Base-by-base conservation (phyloP, 2,113 vertebrate species). In the Falcunculus frontatus region DNA sequence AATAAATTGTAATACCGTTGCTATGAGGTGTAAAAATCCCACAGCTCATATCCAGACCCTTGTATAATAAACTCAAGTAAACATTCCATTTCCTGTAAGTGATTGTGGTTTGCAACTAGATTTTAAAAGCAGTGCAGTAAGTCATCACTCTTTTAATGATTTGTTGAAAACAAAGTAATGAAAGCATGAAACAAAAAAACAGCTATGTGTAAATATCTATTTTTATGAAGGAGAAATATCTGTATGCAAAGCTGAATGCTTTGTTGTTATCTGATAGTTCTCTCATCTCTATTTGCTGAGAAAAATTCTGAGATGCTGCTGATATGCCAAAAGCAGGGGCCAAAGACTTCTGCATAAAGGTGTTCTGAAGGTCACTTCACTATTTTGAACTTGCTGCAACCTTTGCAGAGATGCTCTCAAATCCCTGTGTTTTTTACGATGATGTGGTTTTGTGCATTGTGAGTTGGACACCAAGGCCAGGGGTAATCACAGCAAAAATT, bases 1-100 rank as follows among this genome's bases (percentile, higher is more conserved):
- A 99, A 99, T 99, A 99, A 99, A 99, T 98, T 98, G 98, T 98
- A 99, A 99, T 99, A 98, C 98, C 95, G 91, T 98, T 98, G 98
- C 98, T 98, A 98, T 98, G 98, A 98, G 98, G 98, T 98, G 98
- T 98, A 98, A 98, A 98, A 98, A 98, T 99, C 98, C 98, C 98
- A 98, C 97, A 98, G 98, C 98, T 98, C 98, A 97, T 97, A 98
- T 98, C 97, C 95, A 98, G 98, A 97, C 97, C 96, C 98, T 98
- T 98, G 98, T 99, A 99, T 99, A 98, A 98, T 98, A 98, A 98
- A 98, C 98, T 98, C 94, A 96, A 98, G 98, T 99, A 99, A 99
- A 99, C 98, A 99, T 98, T 98, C 98, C 97, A 98, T 98, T 99
- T 99, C 99, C 99, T 99, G 98, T 97, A 94, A 98, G 98, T 82